These are phyloP conservation scores for Xylophagus ater DNA, from an alignment of 2,888 invertebrate genomes.

Conservation along the genomic window DNA sequence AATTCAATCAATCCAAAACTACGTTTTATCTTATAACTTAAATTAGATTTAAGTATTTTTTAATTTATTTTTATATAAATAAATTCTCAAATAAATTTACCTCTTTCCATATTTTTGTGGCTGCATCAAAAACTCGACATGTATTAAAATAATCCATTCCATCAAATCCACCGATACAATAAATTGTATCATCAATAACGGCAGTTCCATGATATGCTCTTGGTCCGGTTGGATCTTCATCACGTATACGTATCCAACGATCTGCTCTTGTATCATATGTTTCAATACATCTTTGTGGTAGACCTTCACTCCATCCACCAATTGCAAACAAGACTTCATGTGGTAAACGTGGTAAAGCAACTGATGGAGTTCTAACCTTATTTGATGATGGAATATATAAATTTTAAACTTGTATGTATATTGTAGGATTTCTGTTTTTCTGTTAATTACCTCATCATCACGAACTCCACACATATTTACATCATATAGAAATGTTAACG, in stretches of 20 bases:
- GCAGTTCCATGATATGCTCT: constrained; percentile 91
- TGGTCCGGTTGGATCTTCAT: constrained; percentile 72
- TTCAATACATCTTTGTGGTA: constrained; percentile 56
- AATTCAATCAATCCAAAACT: too few relatives aligned
- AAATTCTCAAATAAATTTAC: constrained; percentile 29
- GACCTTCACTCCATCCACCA: constrained; percentile 62
- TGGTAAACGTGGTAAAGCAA: constrained; percentile 73
- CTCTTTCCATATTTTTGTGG: constrained; percentile 75
- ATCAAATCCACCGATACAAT: constrained; percentile 86
- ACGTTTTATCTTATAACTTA: too few relatives aligned
- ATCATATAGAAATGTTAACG: constrained; percentile 82
- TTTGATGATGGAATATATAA: neutral
- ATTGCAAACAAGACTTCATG: constrained; percentile 81
- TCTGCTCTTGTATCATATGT: constrained; percentile 84
- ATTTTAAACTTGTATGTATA: neutral
- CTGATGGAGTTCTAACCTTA: constrained; percentile 60
- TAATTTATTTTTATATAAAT: neutral
- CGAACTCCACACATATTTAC: constrained; percentile 74
- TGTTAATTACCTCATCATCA: constrained; percentile 55
- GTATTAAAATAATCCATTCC: constrained; percentile 72
- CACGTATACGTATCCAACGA: constrained; percentile 59
- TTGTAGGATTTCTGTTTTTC: neutral
- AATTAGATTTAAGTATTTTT: neutral
- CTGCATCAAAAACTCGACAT: constrained; percentile 78
- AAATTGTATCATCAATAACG: constrained; percentile 72